phyloP scores from a whole-genome alignment of 2,888 invertebrate species.

The Trisateles emortualis region DNA sequence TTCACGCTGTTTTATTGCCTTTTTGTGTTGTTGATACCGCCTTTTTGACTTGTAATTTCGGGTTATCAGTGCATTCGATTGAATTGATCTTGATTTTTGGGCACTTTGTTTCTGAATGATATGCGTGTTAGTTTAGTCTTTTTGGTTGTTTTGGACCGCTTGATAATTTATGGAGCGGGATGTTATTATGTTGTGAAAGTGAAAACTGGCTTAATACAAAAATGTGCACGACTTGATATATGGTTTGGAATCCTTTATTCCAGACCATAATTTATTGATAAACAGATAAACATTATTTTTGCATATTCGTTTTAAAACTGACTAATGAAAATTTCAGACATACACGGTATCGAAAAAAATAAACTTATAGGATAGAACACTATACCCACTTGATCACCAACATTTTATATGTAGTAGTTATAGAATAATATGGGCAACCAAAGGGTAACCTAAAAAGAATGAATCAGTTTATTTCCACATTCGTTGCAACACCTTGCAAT shows the following conservation, averaged over 20 bases:
- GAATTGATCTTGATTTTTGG: constrained; percentile 76
- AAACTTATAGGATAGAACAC: too few relatives aligned
- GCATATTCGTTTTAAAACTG: too few relatives aligned
- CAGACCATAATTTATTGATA: too few relatives aligned
- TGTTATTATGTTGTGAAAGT: constrained; percentile 1
- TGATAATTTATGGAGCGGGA: constrained; percentile 17
- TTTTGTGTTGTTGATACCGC: constrained; percentile 79
- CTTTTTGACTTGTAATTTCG: constrained; percentile 79
- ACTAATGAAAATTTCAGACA: too few relatives aligned
- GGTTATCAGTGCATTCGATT: constrained; percentile 82
- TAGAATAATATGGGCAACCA: not conserved
- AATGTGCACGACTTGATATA: not conserved
- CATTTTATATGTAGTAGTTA: too few relatives aligned
- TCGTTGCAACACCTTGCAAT: constrained; percentile 45
- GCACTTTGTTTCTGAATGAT: constrained; percentile 43
- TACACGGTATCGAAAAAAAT: too few relatives aligned
- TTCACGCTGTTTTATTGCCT: constrained; percentile 85
- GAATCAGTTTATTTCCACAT: constrained; percentile 16
- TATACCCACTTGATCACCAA: too few relatives aligned
- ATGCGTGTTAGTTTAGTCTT: constrained; percentile 52
- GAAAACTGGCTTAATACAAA: not conserved
- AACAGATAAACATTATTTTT: too few relatives aligned
- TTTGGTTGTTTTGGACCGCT: constrained; percentile 30
- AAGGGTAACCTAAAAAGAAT: constrained; percentile 7
- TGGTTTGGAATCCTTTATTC: too few relatives aligned